Percentiles rank a stretch among this genome's conserved stretches.
These are phyloP conservation scores for Ptilodon capucinus DNA, from an alignment of 2,888 invertebrate species.

Conservation along the genomic window DNA sequence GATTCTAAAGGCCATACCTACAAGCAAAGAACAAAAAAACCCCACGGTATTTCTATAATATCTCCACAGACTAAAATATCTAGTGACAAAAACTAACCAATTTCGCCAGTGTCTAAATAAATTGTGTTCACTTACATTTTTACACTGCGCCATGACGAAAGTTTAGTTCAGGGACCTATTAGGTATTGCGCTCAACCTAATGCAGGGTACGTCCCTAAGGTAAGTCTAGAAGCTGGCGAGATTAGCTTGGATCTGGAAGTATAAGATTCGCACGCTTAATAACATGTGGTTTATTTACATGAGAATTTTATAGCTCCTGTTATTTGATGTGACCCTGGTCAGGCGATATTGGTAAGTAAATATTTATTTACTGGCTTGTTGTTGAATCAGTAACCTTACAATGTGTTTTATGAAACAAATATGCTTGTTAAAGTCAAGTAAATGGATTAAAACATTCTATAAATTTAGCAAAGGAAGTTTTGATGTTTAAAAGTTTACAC, in stretches of 20 bases:
- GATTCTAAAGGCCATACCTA: too few species aligned
- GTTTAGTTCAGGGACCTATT: slow-evolving; percentile 19
- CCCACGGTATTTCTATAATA: too few species aligned
- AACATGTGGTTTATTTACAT: background rate
- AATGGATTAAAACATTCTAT: too few species aligned
- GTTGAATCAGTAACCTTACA: too few species aligned
- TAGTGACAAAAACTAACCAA: background rate
- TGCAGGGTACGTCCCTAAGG: slow-evolving; percentile 22
- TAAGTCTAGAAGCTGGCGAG: slow-evolving; percentile 21
- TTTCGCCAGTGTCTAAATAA: background rate
- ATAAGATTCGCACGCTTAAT: too few species aligned
- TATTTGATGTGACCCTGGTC: background rate
- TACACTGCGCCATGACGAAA: slow-evolving; percentile 10
- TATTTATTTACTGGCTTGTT: too few species aligned
- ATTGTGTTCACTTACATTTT: background rate
- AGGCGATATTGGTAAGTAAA: too few species aligned
- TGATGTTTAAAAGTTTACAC: too few species aligned
- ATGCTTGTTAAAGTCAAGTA: too few species aligned
- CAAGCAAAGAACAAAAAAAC: too few species aligned
- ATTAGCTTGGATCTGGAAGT: slow-evolving; percentile 14
- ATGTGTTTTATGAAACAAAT: too few species aligned
- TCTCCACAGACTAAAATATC: background rate
- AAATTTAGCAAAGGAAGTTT: too few species aligned
- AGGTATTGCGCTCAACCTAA: slow-evolving; percentile 21
- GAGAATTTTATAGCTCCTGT: background rate